Evolutionary conservation across 2,888 invertebrate genomes (phyloP).

Genomic region (Bruchidius siliquastri): DNA sequence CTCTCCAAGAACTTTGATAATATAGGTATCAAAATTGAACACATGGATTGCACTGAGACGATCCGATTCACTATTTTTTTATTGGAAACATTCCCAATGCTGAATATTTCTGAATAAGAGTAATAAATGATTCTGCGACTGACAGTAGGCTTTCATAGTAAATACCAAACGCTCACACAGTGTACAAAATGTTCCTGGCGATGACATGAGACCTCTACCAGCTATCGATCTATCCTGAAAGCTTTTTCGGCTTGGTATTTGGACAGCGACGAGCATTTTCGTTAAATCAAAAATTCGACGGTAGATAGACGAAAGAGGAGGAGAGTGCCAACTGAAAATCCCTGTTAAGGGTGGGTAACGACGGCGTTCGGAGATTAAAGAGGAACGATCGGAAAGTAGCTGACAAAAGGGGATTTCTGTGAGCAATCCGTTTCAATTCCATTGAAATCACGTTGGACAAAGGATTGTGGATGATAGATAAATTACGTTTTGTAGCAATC

Average conservation of each 20-base stretch:
- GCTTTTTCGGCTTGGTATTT: neutral
- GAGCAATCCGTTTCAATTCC: neutral
- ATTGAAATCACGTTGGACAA: neutral
- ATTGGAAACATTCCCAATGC: too few relatives aligned
- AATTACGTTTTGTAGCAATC: neutral
- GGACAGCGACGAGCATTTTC: neutral
- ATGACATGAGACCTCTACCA: neutral
- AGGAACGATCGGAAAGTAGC: neutral
- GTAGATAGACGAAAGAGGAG: neutral
- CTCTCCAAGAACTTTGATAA: too few relatives aligned
- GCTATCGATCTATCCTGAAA: neutral
- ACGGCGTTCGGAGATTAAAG: neutral
- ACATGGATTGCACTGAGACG: too few relatives aligned
- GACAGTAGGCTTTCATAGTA: too few relatives aligned
- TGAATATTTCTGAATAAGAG: too few relatives aligned
- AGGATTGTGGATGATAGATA: neutral
- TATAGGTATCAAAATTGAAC: too few relatives aligned
- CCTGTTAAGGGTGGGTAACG: neutral
- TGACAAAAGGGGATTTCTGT: neutral
- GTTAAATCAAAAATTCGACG: neutral
- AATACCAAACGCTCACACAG: too few relatives aligned
- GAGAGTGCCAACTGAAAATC: neutral
- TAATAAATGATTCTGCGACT: too few relatives aligned
- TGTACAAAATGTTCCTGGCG: too few relatives aligned
- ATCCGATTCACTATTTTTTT: too few relatives aligned